phyloP scores from a whole-genome alignment of 1,140 invertebrate genomes.

The Drosophila parvula region DNA sequence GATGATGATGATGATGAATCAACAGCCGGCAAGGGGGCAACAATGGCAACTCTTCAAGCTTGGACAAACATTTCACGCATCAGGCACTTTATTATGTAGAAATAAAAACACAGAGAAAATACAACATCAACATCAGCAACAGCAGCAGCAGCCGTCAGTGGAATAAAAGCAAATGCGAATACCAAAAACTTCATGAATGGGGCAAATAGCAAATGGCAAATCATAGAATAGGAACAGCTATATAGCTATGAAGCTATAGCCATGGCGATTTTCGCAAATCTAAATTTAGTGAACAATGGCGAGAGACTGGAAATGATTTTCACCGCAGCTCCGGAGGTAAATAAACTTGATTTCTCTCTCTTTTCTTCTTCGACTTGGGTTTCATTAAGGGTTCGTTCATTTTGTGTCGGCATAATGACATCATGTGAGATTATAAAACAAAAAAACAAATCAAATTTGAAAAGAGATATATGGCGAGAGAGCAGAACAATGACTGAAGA shows the following conservation, averaged over 20 bases:
- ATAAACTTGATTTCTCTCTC: slow-evolving; percentile 45
- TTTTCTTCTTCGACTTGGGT: slow-evolving; percentile 24
- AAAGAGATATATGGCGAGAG: slow-evolving; percentile 32
- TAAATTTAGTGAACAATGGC: slow-evolving; percentile 50
- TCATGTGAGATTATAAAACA: slow-evolving; percentile 35
- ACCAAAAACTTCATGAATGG: slow-evolving; percentile 48
- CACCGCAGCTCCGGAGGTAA: slow-evolving; percentile 33
- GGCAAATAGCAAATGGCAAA: slow-evolving; percentile 23
- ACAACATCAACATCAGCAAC: slow-evolving; percentile 2
- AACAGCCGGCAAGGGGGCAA: slow-evolving; percentile 68
- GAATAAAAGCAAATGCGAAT: slow-evolving; percentile 49
- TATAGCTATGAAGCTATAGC: slow-evolving; percentile 2
- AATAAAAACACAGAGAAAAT: slow-evolving; percentile 55
- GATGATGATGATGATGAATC: slow-evolving; percentile 70
- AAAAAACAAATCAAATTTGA: slow-evolving; percentile 57
- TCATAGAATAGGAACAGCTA: slow-evolving; percentile 32
- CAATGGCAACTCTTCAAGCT: slow-evolving; percentile 81
- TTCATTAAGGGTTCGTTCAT: slow-evolving; percentile 36
- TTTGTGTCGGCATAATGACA: slow-evolving; percentile 31
- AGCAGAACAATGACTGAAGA: slow-evolving; percentile 37
- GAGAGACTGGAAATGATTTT: slow-evolving; percentile 37
- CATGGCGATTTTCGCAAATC: slow-evolving; percentile 43
- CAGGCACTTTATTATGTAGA: slow-evolving; percentile 83
- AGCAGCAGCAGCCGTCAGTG: slow-evolving; percentile 26
- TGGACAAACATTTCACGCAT: slow-evolving; percentile 84